These are phyloP conservation scores for Anser cygnoides DNA, from an alignment of 2,113 vertebrate species.

Conservation along the genomic window DNA sequence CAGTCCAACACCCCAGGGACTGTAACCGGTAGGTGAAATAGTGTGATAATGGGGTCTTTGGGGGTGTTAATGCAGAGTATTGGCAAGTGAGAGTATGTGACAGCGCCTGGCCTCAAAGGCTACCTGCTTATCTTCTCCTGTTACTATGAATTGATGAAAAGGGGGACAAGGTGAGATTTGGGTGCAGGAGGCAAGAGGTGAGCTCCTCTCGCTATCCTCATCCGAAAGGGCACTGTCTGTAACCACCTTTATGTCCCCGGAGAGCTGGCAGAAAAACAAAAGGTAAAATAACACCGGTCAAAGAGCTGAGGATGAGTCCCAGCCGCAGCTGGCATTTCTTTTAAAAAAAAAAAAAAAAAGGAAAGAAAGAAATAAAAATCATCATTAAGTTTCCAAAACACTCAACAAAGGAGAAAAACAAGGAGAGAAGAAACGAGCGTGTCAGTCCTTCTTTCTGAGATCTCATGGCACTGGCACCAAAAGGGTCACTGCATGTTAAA, in stretches of 20 bases:
- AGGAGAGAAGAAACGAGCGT: not conserved
- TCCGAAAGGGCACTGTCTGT: not conserved
- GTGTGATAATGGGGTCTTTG: not conserved
- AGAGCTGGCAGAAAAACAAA: not conserved
- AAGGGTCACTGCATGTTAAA: not conserved
- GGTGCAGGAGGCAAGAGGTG: not conserved
- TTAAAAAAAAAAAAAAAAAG: not conserved
- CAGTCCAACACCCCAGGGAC: not conserved
- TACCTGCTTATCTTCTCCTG: not conserved
- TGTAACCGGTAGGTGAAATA: not conserved
- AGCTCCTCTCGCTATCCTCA: not conserved
- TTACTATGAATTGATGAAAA: not conserved
- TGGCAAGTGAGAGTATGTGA: not conserved
- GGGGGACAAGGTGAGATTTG: not conserved
- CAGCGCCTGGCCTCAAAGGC: not conserved
- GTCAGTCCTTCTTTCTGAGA: not conserved
- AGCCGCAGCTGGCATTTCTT: not conserved
- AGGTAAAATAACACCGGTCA: not conserved
- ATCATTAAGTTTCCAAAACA: not conserved
- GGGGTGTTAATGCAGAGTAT: accelerated
- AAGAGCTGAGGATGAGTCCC: not conserved
- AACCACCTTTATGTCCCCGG: not conserved
- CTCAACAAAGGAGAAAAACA: not conserved
- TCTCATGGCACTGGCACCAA: accelerated
- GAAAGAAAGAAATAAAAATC: not conserved